Percentiles rank a stretch among this genome's conserved stretches.
These are phyloP conservation scores for Poecilia velifera DNA, from an alignment of 2,797 vertebrate genomes.

Conservation along the genomic window DNA sequence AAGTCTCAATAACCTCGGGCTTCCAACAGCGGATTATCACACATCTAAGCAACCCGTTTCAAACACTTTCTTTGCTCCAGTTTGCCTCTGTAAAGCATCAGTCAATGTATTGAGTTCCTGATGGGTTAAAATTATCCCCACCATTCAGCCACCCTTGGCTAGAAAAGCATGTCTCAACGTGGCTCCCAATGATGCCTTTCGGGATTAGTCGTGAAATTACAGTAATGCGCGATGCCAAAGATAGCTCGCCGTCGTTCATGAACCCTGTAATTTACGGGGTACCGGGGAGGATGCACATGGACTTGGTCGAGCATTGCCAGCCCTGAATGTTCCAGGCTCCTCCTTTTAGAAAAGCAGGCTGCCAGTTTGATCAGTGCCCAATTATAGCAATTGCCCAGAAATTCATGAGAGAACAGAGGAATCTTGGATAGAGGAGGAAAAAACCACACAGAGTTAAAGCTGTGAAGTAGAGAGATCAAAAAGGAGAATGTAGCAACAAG, in stretches of 20 bases:
- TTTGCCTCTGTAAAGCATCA: slow-evolving; percentile 51
- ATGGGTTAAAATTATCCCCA: slow-evolving; percentile 11
- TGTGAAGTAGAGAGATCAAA: slow-evolving; percentile 31
- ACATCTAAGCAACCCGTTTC: slow-evolving; percentile 63
- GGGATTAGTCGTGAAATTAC: slow-evolving; percentile 32
- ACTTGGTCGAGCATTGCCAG: slow-evolving; percentile 30
- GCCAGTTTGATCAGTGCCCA: slow-evolving; percentile 63
- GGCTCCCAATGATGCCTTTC: slow-evolving; percentile 23
- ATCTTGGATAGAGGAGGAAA: slow-evolving; percentile 33
- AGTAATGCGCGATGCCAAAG: slow-evolving; percentile 42
- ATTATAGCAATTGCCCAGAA: slow-evolving; percentile 67
- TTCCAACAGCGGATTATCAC: slow-evolving; percentile 66
- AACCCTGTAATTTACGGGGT: slow-evolving; percentile 35
- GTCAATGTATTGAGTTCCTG: slow-evolving; percentile 34
- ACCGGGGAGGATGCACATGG: slow-evolving; percentile 23
- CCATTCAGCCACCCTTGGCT: background rate
- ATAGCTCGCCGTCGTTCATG: slow-evolving; percentile 44
- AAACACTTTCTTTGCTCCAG: slow-evolving; percentile 56
- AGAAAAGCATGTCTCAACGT: slow-evolving; percentile 12
- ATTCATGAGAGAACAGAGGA: slow-evolving; percentile 46
- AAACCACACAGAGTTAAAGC: slow-evolving; percentile 30
- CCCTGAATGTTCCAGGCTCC: slow-evolving; percentile 36
- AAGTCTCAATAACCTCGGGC: slow-evolving; percentile 54
- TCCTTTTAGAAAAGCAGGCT: slow-evolving; percentile 38
- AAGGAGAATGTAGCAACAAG: slow-evolving; percentile 23